Conservation (phyloP, 2,113 vertebrate genomes). For the Egretta garzetta region DNA sequence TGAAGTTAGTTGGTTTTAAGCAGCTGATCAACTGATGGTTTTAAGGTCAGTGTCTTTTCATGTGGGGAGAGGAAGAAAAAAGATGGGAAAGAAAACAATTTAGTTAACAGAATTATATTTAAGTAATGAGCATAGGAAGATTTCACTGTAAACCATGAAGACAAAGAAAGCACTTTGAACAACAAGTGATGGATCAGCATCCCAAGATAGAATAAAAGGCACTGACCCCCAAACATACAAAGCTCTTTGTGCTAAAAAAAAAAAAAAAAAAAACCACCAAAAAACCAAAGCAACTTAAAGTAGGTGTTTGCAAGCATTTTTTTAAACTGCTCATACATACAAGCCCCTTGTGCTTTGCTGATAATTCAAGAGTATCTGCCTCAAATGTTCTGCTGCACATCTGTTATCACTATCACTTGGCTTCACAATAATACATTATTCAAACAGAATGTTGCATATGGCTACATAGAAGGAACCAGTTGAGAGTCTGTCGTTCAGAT, state of each 20-base stretch:
- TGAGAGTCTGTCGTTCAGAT: not conserved
- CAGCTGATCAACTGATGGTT: not conserved
- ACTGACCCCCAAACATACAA: not conserved
- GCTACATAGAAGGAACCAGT: not conserved
- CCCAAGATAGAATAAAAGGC: not conserved
- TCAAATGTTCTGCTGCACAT: not conserved
- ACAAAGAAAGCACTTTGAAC: not conserved
- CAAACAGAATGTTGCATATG: not conserved
- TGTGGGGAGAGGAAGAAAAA: not conserved
- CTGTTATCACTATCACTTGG: not conserved
- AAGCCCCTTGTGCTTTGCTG: not conserved
- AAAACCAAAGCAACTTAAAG: not conserved
- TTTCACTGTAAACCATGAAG: not conserved
- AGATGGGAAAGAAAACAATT: not conserved
- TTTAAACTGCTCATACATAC: not conserved
- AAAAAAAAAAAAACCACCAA: no score
- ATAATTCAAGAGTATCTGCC: not conserved
- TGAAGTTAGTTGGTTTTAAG: not conserved
- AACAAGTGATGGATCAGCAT: conserved; percentile 6
- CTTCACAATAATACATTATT: not conserved
- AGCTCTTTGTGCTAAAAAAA: not conserved
- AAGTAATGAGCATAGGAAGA: not conserved
- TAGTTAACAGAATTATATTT: not conserved
- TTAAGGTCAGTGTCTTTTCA: not conserved
- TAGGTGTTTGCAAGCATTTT: not conserved